phyloP scores from a whole-genome alignment of 1,140 invertebrate genomes.

The Drosophila albomicans region DNA sequence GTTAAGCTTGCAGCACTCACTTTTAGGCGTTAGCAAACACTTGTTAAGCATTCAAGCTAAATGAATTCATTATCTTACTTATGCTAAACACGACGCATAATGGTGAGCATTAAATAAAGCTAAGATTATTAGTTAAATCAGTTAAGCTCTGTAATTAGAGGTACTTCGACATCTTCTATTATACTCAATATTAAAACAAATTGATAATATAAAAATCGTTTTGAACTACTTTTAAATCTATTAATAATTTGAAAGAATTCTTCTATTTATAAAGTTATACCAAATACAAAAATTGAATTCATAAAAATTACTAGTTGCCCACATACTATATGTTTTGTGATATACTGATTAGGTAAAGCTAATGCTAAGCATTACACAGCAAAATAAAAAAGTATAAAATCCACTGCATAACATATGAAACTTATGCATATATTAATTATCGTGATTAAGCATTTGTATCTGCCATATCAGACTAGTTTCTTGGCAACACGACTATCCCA shows the following conservation, averaged over 20 bases:
- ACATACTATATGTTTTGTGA: too few species aligned
- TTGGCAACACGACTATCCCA: too few species aligned
- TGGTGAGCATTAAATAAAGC: neutral
- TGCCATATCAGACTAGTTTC: too few species aligned
- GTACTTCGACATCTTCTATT: neutral
- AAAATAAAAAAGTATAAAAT: neutral
- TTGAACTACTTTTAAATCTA: too few species aligned
- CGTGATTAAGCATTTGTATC: too few species aligned
- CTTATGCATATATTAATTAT: too few species aligned
- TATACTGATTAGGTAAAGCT: neutral
- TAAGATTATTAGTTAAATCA: neutral
- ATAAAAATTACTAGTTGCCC: too few species aligned
- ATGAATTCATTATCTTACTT: neutral
- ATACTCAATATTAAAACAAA: neutral
- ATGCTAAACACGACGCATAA: too few species aligned
- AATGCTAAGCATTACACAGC: neutral
- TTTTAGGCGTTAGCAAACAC: conserved; percentile 3
- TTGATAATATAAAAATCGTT: neutral
- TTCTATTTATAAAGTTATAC: too few species aligned
- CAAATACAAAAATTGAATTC: too few species aligned
- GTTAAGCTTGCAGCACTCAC: neutral
- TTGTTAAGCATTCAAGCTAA: neutral
- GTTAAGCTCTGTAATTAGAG: neutral
- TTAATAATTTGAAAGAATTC: too few species aligned
- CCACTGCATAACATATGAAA: too few species aligned